Evolutionary conservation across 2,113 vertebrate species (phyloP).

Genomic region (Zeus faber): DNA sequence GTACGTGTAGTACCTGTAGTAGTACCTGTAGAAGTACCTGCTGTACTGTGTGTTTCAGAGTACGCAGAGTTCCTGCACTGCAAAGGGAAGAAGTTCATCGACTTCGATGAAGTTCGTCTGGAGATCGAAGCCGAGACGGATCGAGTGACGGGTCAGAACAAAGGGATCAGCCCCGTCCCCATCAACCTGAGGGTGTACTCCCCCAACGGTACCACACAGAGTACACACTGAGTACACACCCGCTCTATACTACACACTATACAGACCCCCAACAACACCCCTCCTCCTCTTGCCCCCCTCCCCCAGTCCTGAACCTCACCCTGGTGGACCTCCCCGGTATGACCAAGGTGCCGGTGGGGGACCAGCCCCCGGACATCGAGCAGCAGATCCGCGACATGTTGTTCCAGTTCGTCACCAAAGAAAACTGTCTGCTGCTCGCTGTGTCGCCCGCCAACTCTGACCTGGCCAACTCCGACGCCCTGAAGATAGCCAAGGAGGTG

Average conservation of each 20-base stretch:
- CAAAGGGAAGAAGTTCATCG: slow-evolving; percentile 93
- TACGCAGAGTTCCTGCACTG: slow-evolving; percentile 87
- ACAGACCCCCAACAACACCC: slow-evolving; percentile 21
- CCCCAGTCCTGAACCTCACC: slow-evolving; percentile 89
- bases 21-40: neutral
- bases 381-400: slow-evolving; percentile 94
- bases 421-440: slow-evolving; percentile 92
- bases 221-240: slow-evolving; percentile 13
- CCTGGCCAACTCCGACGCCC: slow-evolving; percentile 94
- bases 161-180: slow-evolving; percentile 93
- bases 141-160: slow-evolving; percentile 90
- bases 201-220: slow-evolving; percentile 79
- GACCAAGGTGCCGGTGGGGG: slow-evolving; percentile 94
- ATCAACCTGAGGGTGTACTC: slow-evolving; percentile 95
- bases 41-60: neutral
- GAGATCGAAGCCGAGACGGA: slow-evolving; percentile 96
- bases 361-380: slow-evolving; percentile 93
- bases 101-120: slow-evolving; percentile 93
- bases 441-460: slow-evolving; percentile 96
- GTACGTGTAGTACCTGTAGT: neutral
- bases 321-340: slow-evolving; percentile 94
- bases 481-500: slow-evolving; percentile 95
- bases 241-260: neutral
- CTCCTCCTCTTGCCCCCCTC: neutral
- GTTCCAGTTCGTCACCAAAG: slow-evolving; percentile 96